These are phyloP conservation scores for Torymus tubicola DNA, from an alignment of 2,888 invertebrate species.

Conservation along the genomic window DNA sequence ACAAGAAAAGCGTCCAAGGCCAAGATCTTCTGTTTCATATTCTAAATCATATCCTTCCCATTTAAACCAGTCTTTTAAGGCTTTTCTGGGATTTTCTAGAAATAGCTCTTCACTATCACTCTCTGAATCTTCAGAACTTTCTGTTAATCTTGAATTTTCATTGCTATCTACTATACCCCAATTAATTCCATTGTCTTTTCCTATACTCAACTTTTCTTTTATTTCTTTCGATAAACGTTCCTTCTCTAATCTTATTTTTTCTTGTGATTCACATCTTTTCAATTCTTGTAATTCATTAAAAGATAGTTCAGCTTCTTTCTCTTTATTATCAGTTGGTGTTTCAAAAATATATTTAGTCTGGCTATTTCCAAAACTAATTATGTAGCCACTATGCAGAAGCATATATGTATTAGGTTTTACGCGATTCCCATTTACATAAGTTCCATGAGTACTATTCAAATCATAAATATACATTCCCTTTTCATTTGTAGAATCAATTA, in stretches of 20 bases:
- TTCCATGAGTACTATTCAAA: constrained; percentile 95
- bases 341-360: constrained; percentile 87
- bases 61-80: constrained; percentile 95
- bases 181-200: constrained; percentile 82
- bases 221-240: constrained; percentile 77
- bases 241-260: constrained; percentile 73
- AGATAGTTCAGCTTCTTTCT: constrained; percentile 89
- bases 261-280: constrained; percentile 69
- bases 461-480: constrained; percentile 95
- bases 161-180: constrained; percentile 98
- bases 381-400: constrained; percentile 90
- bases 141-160: constrained; percentile 87
- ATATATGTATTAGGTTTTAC: constrained; percentile 86
- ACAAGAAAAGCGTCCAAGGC: constrained; percentile 91
- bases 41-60: constrained; percentile 91
- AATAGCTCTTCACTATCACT: constrained; percentile 92
- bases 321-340: constrained; percentile 91
- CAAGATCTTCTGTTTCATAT: constrained; percentile 91
- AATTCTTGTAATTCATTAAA: constrained; percentile 84
- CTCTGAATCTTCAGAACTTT: constrained; percentile 87
- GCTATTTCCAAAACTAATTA: constrained; percentile 94
- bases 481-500: constrained; percentile 77
- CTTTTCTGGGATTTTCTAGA: constrained; percentile 96
- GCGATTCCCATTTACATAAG: constrained; percentile 90
- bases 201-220: constrained; percentile 77